Evolutionary conservation across 1,140 invertebrate species (phyloP).

Genomic region (Trichonephila clavipes): DNA sequence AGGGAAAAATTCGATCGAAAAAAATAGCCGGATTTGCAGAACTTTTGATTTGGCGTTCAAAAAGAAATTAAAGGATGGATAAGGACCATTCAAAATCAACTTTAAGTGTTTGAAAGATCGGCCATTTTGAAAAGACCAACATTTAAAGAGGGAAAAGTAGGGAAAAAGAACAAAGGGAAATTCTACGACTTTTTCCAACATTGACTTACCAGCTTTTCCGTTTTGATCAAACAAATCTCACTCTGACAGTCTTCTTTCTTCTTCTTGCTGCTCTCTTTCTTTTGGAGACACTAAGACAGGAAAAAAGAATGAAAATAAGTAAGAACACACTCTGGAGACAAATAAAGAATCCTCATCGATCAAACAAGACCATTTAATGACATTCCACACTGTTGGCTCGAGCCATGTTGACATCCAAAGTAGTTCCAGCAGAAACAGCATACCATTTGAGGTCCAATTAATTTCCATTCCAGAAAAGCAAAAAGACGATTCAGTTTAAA

Average conservation of each 20-base stretch:
- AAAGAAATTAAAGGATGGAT: background rate
- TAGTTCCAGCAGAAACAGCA: background rate
- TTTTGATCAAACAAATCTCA: conserved; percentile 96
- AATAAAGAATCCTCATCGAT: conserved; percentile 35
- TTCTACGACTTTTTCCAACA: conserved; percentile 42
- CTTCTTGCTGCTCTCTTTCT: conserved; percentile 85
- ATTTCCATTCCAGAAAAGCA: conserved; percentile 2
- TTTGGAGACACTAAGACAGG: conserved; percentile 84
- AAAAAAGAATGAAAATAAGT: conserved; percentile 76
- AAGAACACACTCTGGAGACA: background rate
- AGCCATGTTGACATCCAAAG: conserved; percentile 15
- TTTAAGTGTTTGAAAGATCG: background rate
- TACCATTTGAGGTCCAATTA: conserved; percentile 33
- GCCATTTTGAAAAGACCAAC: conserved; percentile 11
- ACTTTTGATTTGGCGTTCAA: background rate
- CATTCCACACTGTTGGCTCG: conserved; percentile 51
- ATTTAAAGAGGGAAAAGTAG: background rate
- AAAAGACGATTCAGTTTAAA: background rate
- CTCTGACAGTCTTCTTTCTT: conserved; percentile 83
- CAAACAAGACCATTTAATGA: conserved; percentile 39
- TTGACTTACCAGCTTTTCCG: conserved; percentile 91
- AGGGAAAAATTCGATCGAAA: background rate
- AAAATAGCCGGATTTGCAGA: background rate
- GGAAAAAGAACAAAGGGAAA: background rate
- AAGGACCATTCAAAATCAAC: background rate